Percentiles rank a stretch among this genome's conserved stretches.
These are phyloP conservation scores for Eupristina koningsbergeri DNA, from an alignment of 1,140 invertebrate species.

Conservation along the genomic window DNA sequence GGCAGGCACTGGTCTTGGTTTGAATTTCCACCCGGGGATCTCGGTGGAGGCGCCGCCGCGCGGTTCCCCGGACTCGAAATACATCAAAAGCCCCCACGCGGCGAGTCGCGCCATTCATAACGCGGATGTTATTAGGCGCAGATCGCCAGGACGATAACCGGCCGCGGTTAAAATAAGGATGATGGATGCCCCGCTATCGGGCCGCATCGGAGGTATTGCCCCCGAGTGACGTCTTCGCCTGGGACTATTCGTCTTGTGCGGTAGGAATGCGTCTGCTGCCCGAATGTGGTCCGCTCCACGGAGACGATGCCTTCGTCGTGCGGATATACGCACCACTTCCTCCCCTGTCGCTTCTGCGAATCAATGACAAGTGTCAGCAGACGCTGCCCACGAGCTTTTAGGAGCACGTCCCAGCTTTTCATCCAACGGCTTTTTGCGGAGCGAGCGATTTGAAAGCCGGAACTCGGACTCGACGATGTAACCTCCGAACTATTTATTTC, in stretches of 20 bases:
- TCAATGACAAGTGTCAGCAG: not conserved
- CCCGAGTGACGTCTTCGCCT: not conserved
- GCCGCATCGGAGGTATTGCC: conserved; percentile 32
- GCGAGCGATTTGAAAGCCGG: no score
- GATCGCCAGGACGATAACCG: conserved; percentile 57
- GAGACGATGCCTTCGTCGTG: not conserved
- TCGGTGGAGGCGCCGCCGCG: not conserved
- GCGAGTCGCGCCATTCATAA: conserved; percentile 20
- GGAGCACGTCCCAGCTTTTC: not conserved
- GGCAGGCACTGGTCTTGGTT: not conserved
- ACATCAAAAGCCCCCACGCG: not conserved
- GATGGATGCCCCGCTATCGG: conserved; percentile 62
- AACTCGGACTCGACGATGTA: no score
- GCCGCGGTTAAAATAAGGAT: conserved; percentile 68
- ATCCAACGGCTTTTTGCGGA: not conserved
- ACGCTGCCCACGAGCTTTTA: no score
- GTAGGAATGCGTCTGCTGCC: not conserved
- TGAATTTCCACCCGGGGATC: not conserved
- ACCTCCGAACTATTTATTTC: no score
- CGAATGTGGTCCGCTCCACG: not conserved
- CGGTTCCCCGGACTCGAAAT: not conserved
- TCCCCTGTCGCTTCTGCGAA: not conserved
- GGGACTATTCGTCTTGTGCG: not conserved
- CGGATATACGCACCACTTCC: not conserved
- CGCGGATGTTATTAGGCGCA: conserved; percentile 63